phyloP scores from a whole-genome alignment of 2,888 invertebrate genomes.

The Lacanobia oleracea region DNA sequence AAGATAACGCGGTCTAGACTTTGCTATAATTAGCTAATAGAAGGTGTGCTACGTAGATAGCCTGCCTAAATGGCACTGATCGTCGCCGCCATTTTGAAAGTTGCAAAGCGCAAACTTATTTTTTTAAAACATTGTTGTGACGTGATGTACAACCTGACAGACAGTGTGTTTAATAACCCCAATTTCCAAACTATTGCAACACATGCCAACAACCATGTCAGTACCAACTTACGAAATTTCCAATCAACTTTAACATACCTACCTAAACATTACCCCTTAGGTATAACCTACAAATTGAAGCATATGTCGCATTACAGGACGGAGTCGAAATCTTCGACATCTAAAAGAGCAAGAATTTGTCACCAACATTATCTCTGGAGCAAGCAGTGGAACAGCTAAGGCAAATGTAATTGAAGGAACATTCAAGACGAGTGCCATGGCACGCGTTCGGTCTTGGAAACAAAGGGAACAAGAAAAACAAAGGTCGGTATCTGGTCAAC shows the following conservation, averaged over 20 bases:
- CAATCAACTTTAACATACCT: not conserved
- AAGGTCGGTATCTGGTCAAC: not conserved
- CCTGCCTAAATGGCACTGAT: not conserved
- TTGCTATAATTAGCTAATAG: not conserved
- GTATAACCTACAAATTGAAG: not conserved
- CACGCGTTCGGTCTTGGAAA: not conserved
- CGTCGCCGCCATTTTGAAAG: constrained; percentile 20
- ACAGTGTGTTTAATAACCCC: not conserved
- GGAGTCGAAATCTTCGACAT: not conserved
- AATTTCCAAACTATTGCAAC: not conserved
- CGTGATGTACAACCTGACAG: too few relatives aligned
- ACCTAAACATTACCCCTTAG: not conserved
- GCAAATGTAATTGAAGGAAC: not conserved
- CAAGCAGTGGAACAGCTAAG: not conserved
- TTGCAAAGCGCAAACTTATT: not conserved
- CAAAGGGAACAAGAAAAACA: not conserved
- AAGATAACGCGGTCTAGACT: not conserved
- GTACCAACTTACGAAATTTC: not conserved
- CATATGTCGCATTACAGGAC: not conserved
- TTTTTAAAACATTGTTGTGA: not conserved
- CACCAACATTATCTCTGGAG: not conserved
- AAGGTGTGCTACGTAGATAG: not conserved
- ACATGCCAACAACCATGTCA: not conserved
- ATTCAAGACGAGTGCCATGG: not conserved
- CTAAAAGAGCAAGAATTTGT: not conserved